Evolutionary conservation across 2,113 vertebrate genomes (phyloP), one percentile per base, ranked within the genome.

Genomic region (Coracopsis vasa): DNA sequence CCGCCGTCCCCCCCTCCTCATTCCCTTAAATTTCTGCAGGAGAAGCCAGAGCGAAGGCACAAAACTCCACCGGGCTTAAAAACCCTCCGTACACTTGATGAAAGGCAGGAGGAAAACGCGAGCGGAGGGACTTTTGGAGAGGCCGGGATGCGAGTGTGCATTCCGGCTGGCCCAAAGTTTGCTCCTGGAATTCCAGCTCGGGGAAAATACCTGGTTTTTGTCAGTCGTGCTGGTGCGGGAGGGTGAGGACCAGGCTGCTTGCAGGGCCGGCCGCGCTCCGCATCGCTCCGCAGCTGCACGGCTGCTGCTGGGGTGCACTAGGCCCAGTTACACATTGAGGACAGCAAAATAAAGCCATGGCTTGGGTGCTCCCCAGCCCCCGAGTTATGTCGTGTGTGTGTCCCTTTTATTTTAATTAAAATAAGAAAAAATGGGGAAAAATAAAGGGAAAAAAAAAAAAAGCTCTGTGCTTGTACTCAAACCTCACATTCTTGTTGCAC

Each of bases 281-380:
- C 74, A 23, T 44, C 56, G 23, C 69, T 61, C 35, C 17, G 62
- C 88, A 37, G 31, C 92, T 72, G 79, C 90, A 94, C 88, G 65
- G 88, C 13, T 27, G 81, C 83, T 72, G 15, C 65, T 75, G 21
- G 75, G 80, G 47, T 41, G 87, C 62, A 16, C 67, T 91, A 98
- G 97, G 98, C 97, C 97, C 77, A 45, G 65, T 73, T 35, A 33
- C 58, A 83, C 41, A 2, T 80, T 86, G 73, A 86, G 56, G 86
- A 91, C 79, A 87, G 33, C 33, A 91, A 96, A 92, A 93, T 94
- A 83, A 82, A 94, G 88, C 94, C 67, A 16, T 10, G 65, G 81
- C 86, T 61, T 15, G 13, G 9, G 51, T 47, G 45, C 6, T 84
- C 60, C 54, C 12, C 14, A 31, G 54, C 42, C 77, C 69, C 4